A percentile compares a stretch with the other conserved stretches of the same genome.
These are phyloP conservation scores for Gallinago jamesoni DNA, from an alignment of 2,113 vertebrate species.

Conservation along the genomic window DNA sequence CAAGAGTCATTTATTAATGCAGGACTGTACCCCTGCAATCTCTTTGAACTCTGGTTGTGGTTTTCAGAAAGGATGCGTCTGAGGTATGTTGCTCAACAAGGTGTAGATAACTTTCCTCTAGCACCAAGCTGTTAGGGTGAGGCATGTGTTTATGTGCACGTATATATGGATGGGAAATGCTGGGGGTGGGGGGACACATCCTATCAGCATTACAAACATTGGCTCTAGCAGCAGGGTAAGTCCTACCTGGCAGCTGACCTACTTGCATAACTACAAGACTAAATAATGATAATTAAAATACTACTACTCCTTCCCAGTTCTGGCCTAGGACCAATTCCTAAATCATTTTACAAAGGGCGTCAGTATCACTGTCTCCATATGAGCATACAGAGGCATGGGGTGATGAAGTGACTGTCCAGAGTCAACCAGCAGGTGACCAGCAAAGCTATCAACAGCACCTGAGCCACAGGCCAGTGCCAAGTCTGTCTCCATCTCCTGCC, in stretches of 20 bases:
- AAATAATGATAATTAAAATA: background rate
- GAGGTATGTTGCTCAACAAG: background rate
- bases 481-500: background rate
- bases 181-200: background rate
- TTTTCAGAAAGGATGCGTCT: background rate
- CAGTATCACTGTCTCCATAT: background rate
- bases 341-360: background rate
- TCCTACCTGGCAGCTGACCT: conserved; percentile 9
- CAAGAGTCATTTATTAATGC: background rate
- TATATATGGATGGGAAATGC: background rate
- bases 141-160: background rate
- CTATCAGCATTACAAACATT: background rate
- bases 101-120: background rate
- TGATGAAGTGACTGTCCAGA: background rate
- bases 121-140: background rate
- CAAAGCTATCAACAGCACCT: background rate
- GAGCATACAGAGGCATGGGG: background rate
- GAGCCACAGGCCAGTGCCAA: accelerated
- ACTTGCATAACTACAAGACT: conserved; percentile 7
- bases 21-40: background rate
- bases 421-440: background rate
- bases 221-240: background rate
- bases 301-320: background rate
- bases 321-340: background rate
- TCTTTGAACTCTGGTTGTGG: background rate